A percentile compares a stretch with the other conserved stretches of the same genome.
Evolutionary conservation across 2,113 vertebrate genomes (phyloP).

Genomic region (Tamias sibiricus): DNA sequence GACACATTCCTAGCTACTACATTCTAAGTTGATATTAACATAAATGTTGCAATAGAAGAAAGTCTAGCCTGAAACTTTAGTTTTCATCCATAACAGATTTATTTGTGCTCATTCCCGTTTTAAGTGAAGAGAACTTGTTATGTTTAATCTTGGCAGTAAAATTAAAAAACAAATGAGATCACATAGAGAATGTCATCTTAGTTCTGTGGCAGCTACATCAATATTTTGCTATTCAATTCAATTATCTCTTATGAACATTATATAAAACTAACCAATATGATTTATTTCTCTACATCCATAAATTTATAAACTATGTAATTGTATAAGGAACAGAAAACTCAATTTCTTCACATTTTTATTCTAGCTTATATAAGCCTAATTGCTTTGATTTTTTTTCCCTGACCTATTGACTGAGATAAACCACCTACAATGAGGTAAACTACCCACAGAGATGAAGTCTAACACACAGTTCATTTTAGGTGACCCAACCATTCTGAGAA

Average conservation of each 20-base stretch:
- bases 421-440: neutral
- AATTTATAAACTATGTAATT: neutral
- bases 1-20: neutral
- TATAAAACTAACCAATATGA: neutral
- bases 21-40: neutral
- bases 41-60: neutral
- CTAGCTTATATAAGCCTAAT: constrained; percentile 40
- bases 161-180: neutral
- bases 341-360: constrained; percentile 34
- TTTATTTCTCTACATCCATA: neutral
- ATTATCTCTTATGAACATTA: neutral
- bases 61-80: neutral
- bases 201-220: neutral
- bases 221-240: neutral
- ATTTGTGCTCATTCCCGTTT: neutral
- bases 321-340: neutral
- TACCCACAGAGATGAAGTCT: neutral
- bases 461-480: neutral
- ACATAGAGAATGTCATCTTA: neutral
- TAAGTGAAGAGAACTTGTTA: neutral
- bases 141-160: neutral
- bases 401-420: neutral
- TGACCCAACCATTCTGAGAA: constrained; percentile 69
- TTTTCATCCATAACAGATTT: neutral
- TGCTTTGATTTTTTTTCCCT: constrained; percentile 9